Base-by-base conservation (phyloP, 2,888 invertebrate genomes). In the Stramonita haemastoma region DNA sequence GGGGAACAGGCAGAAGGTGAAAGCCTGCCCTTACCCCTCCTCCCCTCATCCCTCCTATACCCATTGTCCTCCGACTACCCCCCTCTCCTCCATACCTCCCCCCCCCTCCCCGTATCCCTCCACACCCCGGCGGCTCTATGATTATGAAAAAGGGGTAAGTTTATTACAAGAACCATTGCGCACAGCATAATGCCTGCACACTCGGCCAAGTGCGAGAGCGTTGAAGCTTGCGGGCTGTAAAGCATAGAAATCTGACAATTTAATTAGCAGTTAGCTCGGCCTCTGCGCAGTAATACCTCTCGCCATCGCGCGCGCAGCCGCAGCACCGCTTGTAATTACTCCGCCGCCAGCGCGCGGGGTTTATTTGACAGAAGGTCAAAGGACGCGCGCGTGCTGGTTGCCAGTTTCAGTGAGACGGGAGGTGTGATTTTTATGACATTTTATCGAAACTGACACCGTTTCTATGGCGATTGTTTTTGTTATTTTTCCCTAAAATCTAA, bases 171-270 rank as follows among this genome's bases (percentile, higher is more conserved):
- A 84, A 89, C 85, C 89, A 84, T 89, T 85, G 84, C 83, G 66
- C 89, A 85, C 73, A 32, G 70, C 73, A 73, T 73, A 56, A 73
- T 60, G 84, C 85, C 73, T 79, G 66, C 81, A 88, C 70, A 84
- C 85, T 26, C 73, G 17, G 60, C 34, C 84, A 56, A 88, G 88
- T 83, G 70, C 26, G 36, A 73, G 73, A 60, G 87, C 89, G 85
- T 73, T 57, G 85, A 89, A 57, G 89, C 89, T 70, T 34, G 34
- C 22, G 85, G 85, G 89, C 66, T 85, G 89, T 85, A 89, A 89
- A 89, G 84, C 89, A 89, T 84, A 85, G 89, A 89, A 89, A 89
- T 89, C 89, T 89, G 89, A 89, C 89, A 89, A 89, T 73, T 84
- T 89, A 89, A 89, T 89, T 89, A 89, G 89, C 85, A 89, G 85